These are phyloP conservation scores for Drosophila borealis DNA, from an alignment of 2,888 invertebrate genomes.

Conservation along the genomic window DNA sequence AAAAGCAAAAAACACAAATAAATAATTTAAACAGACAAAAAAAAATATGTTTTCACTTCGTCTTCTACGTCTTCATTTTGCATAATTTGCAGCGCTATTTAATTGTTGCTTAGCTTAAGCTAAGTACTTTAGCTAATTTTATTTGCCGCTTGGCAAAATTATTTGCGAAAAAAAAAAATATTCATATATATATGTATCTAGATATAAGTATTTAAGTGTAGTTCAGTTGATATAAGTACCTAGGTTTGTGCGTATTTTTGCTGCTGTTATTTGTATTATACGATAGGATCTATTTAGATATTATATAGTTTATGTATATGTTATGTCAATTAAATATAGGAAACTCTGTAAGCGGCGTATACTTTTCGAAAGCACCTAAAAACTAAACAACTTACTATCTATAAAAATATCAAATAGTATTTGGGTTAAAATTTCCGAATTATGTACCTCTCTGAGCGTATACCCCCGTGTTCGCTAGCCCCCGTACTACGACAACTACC, in stretches of 20 bases:
- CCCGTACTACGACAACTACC: constrained; percentile 7
- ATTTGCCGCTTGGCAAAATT: constrained; percentile 63
- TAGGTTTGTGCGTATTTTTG: constrained; percentile 30
- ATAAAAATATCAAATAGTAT: constrained; percentile 78
- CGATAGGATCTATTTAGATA: constrained; percentile 25
- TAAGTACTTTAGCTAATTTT: constrained; percentile 72
- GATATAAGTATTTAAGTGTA: constrained; percentile 9
- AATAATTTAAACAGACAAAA: constrained; percentile 61
- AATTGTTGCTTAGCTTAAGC: constrained; percentile 37
- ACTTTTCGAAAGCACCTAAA: constrained; percentile 83
- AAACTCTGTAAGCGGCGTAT: constrained; percentile 81
- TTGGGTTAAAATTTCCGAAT: constrained; percentile 75
- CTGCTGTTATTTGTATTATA: constrained; percentile 21
- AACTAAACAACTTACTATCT: constrained; percentile 65
- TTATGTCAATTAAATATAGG: constrained; percentile 69
- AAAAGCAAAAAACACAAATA: constrained; percentile 71
- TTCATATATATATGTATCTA: constrained; percentile 24
- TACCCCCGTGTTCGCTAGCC: constrained; percentile 20
- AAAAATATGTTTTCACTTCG: constrained; percentile 43
- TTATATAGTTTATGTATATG: constrained; percentile 13
- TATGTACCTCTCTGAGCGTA: constrained; percentile 45
- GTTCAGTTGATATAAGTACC: constrained; percentile 31
- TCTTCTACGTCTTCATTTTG: constrained; percentile 2
- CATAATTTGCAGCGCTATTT: not conserved
- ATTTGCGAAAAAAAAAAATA: constrained; percentile 39